Conservation (phyloP, 30 jellyfish, hydroid and myxozoan genomes). For the Aurelia sp. region DNA sequence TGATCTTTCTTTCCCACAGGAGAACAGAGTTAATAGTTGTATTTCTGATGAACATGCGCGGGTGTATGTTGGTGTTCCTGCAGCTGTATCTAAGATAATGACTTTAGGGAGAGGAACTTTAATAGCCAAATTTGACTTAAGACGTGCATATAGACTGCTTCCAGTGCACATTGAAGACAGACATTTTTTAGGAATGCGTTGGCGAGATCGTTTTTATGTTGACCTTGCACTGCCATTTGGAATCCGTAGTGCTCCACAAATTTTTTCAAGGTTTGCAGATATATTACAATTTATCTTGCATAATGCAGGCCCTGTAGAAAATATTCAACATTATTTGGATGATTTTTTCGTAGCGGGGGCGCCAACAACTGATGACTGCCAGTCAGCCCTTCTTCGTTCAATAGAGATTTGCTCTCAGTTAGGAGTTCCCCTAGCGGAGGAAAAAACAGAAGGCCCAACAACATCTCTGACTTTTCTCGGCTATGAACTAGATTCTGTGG, state of each 20-base stretch:
- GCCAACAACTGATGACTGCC: too few species aligned
- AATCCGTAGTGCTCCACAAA: constrained; percentile 65
- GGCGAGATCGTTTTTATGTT: too few species aligned
- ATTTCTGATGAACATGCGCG: too few species aligned
- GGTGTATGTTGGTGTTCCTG: not conserved
- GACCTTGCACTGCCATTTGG: constrained; percentile 69
- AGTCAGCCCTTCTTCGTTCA: not conserved
- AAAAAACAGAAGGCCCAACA: constrained; percentile 75
- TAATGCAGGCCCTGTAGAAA: not conserved
- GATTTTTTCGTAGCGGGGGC: too few species aligned
- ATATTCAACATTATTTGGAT: too few species aligned
- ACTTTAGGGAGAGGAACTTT: too few species aligned
- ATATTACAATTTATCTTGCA: not conserved
- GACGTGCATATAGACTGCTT: too few species aligned
- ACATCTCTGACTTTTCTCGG: constrained; percentile 64
- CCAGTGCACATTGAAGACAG: too few species aligned
- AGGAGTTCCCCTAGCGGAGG: constrained; percentile 68
- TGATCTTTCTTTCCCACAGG: too few species aligned
- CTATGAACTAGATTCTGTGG: constrained; percentile 45
- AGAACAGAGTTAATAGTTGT: too few species aligned
- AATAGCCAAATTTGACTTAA: too few species aligned
- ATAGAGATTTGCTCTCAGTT: constrained; percentile 34
- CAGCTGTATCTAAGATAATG: not conserved
- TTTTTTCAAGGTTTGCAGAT: constrained; percentile 64
- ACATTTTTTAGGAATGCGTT: too few species aligned